Conservation (phyloP, 2,113 vertebrate genomes). For the Petromus typicus region DNA sequence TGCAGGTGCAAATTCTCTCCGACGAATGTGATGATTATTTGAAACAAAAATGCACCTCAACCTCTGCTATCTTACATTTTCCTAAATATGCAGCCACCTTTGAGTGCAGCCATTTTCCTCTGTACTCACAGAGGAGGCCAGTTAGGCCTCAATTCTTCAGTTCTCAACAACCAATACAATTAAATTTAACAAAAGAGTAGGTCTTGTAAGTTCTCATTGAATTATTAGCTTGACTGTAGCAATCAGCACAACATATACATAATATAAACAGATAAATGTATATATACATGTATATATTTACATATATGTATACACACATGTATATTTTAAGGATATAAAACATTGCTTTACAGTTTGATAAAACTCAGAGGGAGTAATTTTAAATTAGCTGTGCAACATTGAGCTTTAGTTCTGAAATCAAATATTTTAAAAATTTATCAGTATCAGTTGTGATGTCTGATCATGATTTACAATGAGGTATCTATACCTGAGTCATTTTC, state of each 20-base stretch:
- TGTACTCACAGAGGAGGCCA: too few relatives aligned
- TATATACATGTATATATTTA: too few relatives aligned
- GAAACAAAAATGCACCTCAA: background rate
- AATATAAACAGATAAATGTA: background rate
- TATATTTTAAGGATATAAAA: background rate
- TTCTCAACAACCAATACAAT: background rate
- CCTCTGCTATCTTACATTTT: too few relatives aligned
- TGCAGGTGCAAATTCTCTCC: background rate
- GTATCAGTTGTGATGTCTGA: background rate
- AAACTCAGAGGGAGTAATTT: background rate
- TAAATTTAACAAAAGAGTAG: background rate
- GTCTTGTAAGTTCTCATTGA: background rate
- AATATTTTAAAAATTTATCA: background rate
- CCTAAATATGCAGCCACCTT: too few relatives aligned
- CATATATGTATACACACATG: too few relatives aligned
- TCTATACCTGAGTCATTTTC: background rate
- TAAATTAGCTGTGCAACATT: background rate
- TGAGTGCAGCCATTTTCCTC: too few relatives aligned
- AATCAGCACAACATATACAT: background rate
- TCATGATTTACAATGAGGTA: background rate
- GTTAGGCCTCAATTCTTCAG: too few relatives aligned
- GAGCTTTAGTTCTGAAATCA: conserved; percentile 5
- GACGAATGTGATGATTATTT: background rate
- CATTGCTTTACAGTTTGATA: background rate
- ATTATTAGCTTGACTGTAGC: background rate